phyloP scores from a whole-genome alignment of 1,140 invertebrate species.

The Laupala kohalensis region DNA sequence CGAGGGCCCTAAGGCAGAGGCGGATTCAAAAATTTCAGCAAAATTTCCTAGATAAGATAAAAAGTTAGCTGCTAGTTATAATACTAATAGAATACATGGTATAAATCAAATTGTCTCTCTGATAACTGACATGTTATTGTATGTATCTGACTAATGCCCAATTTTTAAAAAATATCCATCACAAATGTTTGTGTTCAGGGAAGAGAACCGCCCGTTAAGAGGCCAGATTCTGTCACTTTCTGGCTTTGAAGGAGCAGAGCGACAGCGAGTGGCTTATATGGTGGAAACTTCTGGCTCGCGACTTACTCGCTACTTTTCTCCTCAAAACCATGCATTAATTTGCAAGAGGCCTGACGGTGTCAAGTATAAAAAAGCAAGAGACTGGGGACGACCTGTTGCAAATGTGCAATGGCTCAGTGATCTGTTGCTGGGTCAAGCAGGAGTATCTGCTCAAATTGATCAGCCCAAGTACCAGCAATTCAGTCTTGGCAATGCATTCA shows the following conservation, averaged over 20 bases:
- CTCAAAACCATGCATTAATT: slow-evolving; percentile 38
- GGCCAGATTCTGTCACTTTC: slow-evolving; percentile 56
- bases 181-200: background rate
- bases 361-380: slow-evolving; percentile 79
- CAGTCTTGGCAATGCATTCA: slow-evolving; percentile 62
- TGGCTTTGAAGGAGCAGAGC: slow-evolving; percentile 76
- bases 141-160: too few species aligned
- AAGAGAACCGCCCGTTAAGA: background rate
- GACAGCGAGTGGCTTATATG: slow-evolving; percentile 66
- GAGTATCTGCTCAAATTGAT: slow-evolving; percentile 66
- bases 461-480: slow-evolving; percentile 80
- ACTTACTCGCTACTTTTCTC: slow-evolving; percentile 46
- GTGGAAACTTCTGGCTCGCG: slow-evolving; percentile 76
- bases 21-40: too few species aligned
- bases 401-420: slow-evolving; percentile 91
- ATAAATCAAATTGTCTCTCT: too few species aligned
- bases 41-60: too few species aligned
- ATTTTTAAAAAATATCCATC: too few species aligned
- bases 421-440: slow-evolving; percentile 74
- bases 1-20: too few species aligned
- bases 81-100: too few species aligned
- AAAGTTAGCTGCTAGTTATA: too few species aligned
- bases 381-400: slow-evolving; percentile 74
- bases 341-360: slow-evolving; percentile 64
- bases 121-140: too few species aligned